Base-by-base conservation (phyloP, 2,797 vertebrate genomes). In the Danio tinwini region DNA sequence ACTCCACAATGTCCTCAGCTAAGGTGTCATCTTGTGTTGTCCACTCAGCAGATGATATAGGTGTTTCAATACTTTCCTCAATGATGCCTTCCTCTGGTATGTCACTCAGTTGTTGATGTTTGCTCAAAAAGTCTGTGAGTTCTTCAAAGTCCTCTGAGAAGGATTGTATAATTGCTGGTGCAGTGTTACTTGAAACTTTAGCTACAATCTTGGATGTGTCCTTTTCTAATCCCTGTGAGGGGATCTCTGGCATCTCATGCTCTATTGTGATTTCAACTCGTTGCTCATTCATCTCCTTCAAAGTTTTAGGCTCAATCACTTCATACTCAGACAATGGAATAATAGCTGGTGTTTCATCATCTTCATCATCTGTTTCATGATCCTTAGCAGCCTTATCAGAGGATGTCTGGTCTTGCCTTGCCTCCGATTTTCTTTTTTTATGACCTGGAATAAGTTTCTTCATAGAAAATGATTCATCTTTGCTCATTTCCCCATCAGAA, bases 271-370 rank as follows among this genome's bases (percentile, higher is more conserved):
- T 86, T 84, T 90, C 85, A 63, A 82, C 13, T 1, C 82, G 76
- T 45, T 74, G 78, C 39, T 87, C 75, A 74, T 83, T 86, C 82
- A 62, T 84, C 68, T 80, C 74, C 58, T n/a, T 91, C 65, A 91
- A 81, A 42, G 92, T 94, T 79, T 93, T 93, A 84, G 87, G 90
- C 45, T 97, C 96, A 39, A 88, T 89, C 3, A 89, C 91, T 42
- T 97, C 95, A 12, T 95, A 98, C 85, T 99, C 96, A 2, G 96
- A 95, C 73, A 98, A 87, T 50, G 97, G 97, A 63, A 99, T 93
- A 56, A 99, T 95, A 17, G 94, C 95, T 17, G 97, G 97, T 59
- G 96, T 95, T 74, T 98, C 96, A 0, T 94, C 92, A 72, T 98
- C 95, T 6, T 97, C 96, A 29, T 97, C 96, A 1, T 71, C 88